A percentile compares a stretch with the other conserved stretches of the same genome.
Conservation (phyloP, 2,797 vertebrate species). For the Xyrichtys novacula region DNA sequence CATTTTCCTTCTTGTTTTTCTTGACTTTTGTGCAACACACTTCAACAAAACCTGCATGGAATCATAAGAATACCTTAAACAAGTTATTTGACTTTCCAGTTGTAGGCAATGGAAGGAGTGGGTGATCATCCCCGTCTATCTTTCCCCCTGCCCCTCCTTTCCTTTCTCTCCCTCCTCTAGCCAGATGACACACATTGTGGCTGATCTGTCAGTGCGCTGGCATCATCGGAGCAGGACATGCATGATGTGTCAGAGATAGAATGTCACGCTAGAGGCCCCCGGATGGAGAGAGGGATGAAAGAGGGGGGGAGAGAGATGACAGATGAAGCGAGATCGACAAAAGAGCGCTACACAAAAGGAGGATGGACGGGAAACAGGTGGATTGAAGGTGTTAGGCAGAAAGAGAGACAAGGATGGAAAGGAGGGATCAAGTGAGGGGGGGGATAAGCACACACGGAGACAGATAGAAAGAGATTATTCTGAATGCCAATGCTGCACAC, state of each 20-base stretch:
- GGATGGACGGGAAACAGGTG: conserved; percentile 74
- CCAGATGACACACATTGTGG: conserved; percentile 82
- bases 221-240: conserved; percentile 83
- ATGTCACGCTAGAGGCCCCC: conserved; percentile 80
- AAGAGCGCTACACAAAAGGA: conserved; percentile 62
- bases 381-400: conserved; percentile 70
- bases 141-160: conserved; percentile 6
- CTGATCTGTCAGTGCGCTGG: conserved; percentile 82
- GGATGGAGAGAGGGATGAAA: conserved; percentile 62
- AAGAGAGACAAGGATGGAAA: conserved; percentile 72
- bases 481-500: conserved; percentile 59
- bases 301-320: conserved; percentile 58
- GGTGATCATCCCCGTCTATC: conserved; percentile 58
- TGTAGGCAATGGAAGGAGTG: conserved; percentile 14
- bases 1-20: conserved; percentile 9
- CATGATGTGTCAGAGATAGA: conserved; percentile 85
- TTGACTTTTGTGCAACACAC: not conserved
- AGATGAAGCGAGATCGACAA: conserved; percentile 72
- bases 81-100: conserved; percentile 34
- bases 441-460: conserved; percentile 62
- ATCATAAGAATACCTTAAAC: conserved; percentile 5
- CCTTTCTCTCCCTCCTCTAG: conserved; percentile 40
- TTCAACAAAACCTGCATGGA: not conserved
- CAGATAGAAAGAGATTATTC: conserved; percentile 75
- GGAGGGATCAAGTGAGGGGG: conserved; percentile 56